A percentile compares a stretch with the other conserved stretches of the same genome.
Conservation (phyloP, 2,888 invertebrate genomes). For the Campaea margaritaria region DNA sequence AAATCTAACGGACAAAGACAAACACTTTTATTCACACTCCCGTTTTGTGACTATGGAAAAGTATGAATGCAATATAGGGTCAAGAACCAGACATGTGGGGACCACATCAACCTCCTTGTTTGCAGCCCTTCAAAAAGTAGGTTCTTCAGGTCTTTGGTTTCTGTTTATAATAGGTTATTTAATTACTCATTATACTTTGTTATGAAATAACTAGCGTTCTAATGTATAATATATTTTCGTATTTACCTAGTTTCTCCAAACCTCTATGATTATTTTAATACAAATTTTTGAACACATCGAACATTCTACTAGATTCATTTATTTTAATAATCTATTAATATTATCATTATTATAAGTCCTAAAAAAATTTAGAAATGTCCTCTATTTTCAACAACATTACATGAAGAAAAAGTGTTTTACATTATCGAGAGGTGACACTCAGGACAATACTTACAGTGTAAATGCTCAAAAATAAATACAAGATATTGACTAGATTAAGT, state of each 20-base stretch:
- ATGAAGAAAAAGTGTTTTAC: not conserved
- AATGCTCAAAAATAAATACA: slow-evolving; percentile 29
- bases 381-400: not conserved
- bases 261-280: not conserved
- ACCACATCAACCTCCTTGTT: no score
- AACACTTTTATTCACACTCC: no score
- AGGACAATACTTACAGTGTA: slow-evolving; percentile 8
- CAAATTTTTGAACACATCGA: slow-evolving; percentile 4
- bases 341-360: no score
- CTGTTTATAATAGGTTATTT: not conserved
- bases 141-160: not conserved
- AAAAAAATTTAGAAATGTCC: no score
- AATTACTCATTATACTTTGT: not conserved
- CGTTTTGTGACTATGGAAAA: no score
- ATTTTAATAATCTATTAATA: no score
- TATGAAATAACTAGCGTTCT: not conserved
- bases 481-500: slow-evolving; percentile 41
- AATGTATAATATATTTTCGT: not conserved
- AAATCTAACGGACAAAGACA: no score
- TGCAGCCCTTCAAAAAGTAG: not conserved
- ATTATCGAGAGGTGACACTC: not conserved
- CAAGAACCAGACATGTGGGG: no score
- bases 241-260: not conserved
- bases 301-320: not conserved
- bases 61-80: no score